Percentiles rank a stretch among this genome's conserved stretches.
phyloP scores from a whole-genome alignment of 1,140 invertebrate species.

The Drosophila guanche region DNA sequence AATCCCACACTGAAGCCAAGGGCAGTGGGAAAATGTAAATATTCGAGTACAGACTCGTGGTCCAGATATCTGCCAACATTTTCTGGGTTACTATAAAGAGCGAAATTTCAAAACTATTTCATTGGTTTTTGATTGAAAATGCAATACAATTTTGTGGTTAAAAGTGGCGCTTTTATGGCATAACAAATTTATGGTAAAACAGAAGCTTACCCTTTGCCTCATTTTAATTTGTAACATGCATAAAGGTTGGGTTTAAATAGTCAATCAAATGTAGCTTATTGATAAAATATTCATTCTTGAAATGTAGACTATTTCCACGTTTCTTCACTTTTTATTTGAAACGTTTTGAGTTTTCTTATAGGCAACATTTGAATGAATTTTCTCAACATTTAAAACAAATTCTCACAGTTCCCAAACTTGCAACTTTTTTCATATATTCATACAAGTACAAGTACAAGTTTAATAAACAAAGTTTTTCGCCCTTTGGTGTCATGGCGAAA shows the following conservation, averaged over 20 bases:
- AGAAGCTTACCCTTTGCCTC: no score
- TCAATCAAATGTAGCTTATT: no score
- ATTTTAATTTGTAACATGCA: no score
- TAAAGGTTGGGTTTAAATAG: no score
- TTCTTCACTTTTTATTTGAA: neutral
- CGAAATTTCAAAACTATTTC: neutral
- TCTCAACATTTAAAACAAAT: slow-evolving; percentile 8
- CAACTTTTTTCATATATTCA: neutral
- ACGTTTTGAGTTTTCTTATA: no score
- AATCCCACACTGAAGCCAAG: slow-evolving; percentile 10
- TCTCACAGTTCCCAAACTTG: neutral
- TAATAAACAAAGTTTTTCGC: slow-evolving; percentile 40
- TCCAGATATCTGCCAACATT: neutral
- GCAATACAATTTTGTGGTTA: no score
- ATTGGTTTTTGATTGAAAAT: no score
- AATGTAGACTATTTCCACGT: no score
- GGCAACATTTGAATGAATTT: neutral
- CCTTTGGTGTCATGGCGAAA: slow-evolving; percentile 19
- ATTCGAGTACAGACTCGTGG: neutral
- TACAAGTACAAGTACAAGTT: slow-evolving; percentile 19
- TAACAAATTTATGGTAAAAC: no score
- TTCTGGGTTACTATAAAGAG: neutral
- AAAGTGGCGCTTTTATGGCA: no score
- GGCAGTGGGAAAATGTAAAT: slow-evolving; percentile 12
- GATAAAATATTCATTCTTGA: no score